Percentiles rank a stretch among this genome's conserved stretches.
phyloP scores from a whole-genome alignment of 2,113 vertebrate genomes.

The Oriolus oriolus region DNA sequence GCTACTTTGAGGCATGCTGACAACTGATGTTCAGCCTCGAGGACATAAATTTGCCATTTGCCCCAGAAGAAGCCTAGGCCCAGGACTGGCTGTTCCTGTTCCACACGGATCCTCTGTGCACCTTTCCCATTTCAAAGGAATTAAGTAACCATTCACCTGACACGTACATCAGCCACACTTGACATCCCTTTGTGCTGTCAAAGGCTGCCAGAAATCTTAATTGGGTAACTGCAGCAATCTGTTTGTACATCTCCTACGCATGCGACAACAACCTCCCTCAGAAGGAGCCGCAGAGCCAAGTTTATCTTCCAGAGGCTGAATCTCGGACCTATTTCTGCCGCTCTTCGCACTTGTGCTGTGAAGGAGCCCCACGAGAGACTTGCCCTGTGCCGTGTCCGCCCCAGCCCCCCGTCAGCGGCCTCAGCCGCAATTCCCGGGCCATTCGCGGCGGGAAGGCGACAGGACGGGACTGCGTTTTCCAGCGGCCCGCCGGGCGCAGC shows the following conservation, averaged over 20 bases:
- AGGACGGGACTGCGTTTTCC: background rate
- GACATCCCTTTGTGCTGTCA: background rate
- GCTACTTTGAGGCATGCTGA: background rate
- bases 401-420: background rate
- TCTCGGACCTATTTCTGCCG: background rate
- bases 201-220: background rate
- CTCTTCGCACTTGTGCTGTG: background rate
- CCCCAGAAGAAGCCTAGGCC: background rate
- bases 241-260: slow-evolving; percentile 44
- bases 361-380: background rate
- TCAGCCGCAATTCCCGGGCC: background rate
- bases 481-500: background rate
- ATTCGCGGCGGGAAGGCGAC: background rate
- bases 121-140: background rate
- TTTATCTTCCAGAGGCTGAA: background rate
- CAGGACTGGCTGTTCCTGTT: background rate
- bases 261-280: background rate
- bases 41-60: background rate
- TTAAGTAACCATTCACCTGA: background rate
- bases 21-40: background rate
- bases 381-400: fast-evolving
- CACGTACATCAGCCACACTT: background rate
- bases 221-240: background rate
- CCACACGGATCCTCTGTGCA: background rate
- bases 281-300: background rate